Conservation (phyloP, 2,113 vertebrate genomes). For the Clarias magur region DNA sequence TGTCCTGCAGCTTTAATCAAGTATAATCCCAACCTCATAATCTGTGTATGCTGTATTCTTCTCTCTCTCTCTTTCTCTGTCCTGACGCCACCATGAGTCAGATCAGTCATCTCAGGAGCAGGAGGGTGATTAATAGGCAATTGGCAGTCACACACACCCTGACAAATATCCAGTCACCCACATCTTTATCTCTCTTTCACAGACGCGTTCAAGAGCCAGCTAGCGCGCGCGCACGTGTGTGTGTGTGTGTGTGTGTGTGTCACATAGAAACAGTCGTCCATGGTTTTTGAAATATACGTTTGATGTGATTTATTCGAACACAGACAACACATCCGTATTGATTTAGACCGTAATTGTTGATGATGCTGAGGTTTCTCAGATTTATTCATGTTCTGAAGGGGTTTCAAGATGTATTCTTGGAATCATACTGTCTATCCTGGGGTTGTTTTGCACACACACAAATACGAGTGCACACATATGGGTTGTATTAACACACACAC, state of each 20-base stretch:
- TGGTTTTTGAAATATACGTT: neutral
- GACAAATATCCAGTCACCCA: conserved; percentile 52
- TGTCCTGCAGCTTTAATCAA: neutral
- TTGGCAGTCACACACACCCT: conserved; percentile 40
- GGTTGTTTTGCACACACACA: neutral
- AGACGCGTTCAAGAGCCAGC: conserved; percentile 33
- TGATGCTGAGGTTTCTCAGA: neutral
- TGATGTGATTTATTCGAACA: neutral
- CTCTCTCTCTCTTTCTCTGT: conserved; percentile 1
- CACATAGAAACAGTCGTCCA: neutral
- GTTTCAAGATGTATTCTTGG: neutral
- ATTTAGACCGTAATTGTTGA: neutral
- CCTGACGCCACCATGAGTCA: conserved; percentile 6
- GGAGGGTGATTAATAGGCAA: conserved; percentile 52
- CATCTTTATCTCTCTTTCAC: conserved; percentile 57
- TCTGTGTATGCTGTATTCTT: conserved; percentile 22
- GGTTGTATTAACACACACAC: conserved; percentile 23
- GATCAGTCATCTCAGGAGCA: conserved; percentile 40
- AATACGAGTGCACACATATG: too few relatives aligned
- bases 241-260: conserved; percentile 22
- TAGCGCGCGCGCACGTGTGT: conserved; percentile 10
- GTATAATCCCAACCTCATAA: neutral
- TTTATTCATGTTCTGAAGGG: neutral
- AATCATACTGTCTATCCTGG: neutral
- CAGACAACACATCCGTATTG: neutral